These are phyloP conservation scores for Drosophila virilis DNA, from an alignment of 1,140 invertebrate genomes.

Conservation along the genomic window DNA sequence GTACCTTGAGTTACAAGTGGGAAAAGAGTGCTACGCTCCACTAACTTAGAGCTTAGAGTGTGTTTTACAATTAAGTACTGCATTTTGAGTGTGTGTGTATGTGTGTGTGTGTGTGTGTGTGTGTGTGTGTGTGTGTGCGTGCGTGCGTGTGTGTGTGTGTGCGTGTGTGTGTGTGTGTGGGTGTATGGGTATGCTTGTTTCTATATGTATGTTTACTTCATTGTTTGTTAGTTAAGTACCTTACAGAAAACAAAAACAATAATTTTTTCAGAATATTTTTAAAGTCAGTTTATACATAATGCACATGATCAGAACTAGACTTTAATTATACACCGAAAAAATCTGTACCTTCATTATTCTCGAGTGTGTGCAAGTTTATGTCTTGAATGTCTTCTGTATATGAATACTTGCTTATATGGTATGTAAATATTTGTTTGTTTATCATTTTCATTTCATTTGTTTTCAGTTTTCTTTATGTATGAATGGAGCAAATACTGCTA, in stretches of 20 bases:
- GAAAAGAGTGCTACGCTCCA: conserved; percentile 5
- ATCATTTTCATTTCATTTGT: too few species aligned
- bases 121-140: conserved; percentile 2
- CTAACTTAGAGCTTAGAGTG: not conserved
- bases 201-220: not conserved
- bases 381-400: conserved; percentile 27
- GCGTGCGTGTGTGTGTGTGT: too few species aligned
- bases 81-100: conserved; percentile 6
- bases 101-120: conserved; percentile 1
- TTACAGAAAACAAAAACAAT: not conserved
- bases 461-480: conserved; percentile 11
- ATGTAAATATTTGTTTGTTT: conserved; percentile 45
- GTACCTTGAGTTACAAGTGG: conserved; percentile 9
- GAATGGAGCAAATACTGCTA: conserved; percentile 38
- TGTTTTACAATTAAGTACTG: conserved; percentile 20
- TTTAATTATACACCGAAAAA: conserved; percentile 12
- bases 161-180: conserved; percentile 1
- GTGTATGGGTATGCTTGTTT: not conserved
- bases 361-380: conserved; percentile 5
- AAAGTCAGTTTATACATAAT: conserved; percentile 30
- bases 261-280: not conserved
- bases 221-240: not conserved
- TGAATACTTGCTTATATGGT: conserved; percentile 17
- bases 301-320: conserved; percentile 18
- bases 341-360: conserved; percentile 3